A percentile compares a stretch with the other conserved stretches of the same genome.
phyloP scores from a whole-genome alignment of 2,113 vertebrate species.

The Tachysurus fulvidraco region DNA sequence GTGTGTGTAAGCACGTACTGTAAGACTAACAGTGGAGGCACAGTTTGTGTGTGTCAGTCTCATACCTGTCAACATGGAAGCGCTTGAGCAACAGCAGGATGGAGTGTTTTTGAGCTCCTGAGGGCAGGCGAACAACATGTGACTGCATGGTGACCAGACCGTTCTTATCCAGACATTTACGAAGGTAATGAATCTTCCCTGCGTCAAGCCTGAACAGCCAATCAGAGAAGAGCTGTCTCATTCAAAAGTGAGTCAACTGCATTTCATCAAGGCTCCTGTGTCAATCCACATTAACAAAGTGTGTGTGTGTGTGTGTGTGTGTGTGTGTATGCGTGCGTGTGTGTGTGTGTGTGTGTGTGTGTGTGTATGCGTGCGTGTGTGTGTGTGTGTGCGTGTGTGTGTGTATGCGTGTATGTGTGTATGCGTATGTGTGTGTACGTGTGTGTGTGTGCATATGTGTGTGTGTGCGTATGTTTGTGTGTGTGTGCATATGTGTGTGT shows the following conservation, averaged over 20 bases:
- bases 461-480: too few relatives aligned
- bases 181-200: constrained; percentile 91
- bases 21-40: too few relatives aligned
- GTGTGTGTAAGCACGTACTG: background rate
- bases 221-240: background rate
- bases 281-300: background rate
- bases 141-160: constrained; percentile 89
- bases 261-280: background rate
- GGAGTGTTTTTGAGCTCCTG: constrained; percentile 85
- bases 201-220: constrained; percentile 81
- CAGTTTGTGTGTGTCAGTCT: background rate
- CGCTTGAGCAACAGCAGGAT: constrained; percentile 89
- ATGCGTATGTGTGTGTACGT: too few relatives aligned
- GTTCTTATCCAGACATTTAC: constrained; percentile 82
- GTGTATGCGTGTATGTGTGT: too few relatives aligned
- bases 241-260: background rate
- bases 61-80: constrained; percentile 88
- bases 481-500: too few relatives aligned
- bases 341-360: constrained; percentile 88
- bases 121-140: constrained; percentile 75
- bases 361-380: too few relatives aligned
- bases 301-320: background rate
- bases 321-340: constrained; percentile 35
- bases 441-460: too few relatives aligned
- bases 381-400: background rate